phyloP scores from a whole-genome alignment of 2,888 invertebrate species.

The Diadegma fenestrale region DNA sequence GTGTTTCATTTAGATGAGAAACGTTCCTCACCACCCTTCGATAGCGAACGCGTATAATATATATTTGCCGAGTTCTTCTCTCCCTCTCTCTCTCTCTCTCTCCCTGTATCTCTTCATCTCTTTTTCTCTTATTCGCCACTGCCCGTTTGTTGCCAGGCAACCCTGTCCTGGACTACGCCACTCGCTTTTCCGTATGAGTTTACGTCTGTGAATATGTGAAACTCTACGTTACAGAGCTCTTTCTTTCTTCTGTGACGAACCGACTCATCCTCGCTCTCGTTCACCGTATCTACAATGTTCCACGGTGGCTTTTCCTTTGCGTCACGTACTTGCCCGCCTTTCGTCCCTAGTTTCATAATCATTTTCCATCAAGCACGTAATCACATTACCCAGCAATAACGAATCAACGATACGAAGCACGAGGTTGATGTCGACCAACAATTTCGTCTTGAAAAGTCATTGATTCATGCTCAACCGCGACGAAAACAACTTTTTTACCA shows the following conservation, averaged over 20 bases:
- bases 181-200: constrained; percentile 42
- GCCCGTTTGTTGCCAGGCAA: constrained; percentile 83
- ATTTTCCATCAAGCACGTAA: constrained; percentile 34
- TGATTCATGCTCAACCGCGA: neutral
- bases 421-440: neutral
- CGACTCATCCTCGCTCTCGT: constrained; percentile 58
- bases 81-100: constrained; percentile 38
- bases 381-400: constrained; percentile 42
- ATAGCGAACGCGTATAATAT: constrained; percentile 77
- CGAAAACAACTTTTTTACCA: neutral
- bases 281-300: constrained; percentile 54
- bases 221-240: constrained; percentile 55
- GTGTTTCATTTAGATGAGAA: constrained; percentile 81
- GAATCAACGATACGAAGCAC: neutral
- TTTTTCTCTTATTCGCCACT: constrained; percentile 39
- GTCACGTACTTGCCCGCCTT: neutral
- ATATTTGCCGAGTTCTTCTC: constrained; percentile 59
- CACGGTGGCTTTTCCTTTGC: constrained; percentile 43
- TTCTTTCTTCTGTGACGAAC: constrained; percentile 60
- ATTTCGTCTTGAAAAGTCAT: constrained; percentile 17
- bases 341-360: constrained; percentile 41
- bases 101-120: neutral
- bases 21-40: constrained; percentile 81
- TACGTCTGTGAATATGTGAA: constrained; percentile 35
- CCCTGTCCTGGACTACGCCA: constrained; percentile 66